Conservation (phyloP, 1,140 invertebrate genomes). For the Sycophaga agraensis region DNA sequence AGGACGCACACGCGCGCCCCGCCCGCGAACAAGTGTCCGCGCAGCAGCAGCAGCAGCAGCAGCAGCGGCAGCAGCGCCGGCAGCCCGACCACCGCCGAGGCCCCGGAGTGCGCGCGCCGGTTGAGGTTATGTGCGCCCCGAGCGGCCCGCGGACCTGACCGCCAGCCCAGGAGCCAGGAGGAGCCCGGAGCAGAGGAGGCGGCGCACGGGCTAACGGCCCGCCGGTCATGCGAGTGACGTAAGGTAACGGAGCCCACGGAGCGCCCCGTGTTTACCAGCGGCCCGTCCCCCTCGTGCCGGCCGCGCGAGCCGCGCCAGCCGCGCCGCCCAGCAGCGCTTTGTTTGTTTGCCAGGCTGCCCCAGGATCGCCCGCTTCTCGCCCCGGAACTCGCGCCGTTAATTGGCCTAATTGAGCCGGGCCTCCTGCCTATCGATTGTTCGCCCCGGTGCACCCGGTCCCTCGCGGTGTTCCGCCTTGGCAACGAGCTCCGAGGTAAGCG, state of each 20-base stretch:
- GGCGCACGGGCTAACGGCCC: slow-evolving; percentile 33
- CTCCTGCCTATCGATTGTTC: too few species aligned
- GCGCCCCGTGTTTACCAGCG: not conserved
- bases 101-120: not conserved
- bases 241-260: slow-evolving; percentile 51
- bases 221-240: slow-evolving; percentile 43
- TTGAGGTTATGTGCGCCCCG: slow-evolving; percentile 21
- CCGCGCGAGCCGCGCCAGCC: too few species aligned
- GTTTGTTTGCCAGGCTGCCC: not conserved
- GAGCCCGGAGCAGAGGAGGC: not conserved
- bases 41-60: not conserved
- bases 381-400: too few species aligned
- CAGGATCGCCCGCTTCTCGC: too few species aligned
- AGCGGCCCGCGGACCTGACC: not conserved
- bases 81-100: too few species aligned
- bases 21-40: too few species aligned
- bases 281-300: not conserved
- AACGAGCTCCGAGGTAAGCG: too few species aligned
- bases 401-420: too few species aligned
- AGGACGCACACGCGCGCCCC: too few species aligned
- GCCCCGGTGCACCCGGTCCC: too few species aligned
- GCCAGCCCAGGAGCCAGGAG: not conserved
- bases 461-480: too few species aligned
- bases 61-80: not conserved
- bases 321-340: not conserved